Base-by-base conservation (phyloP, 2,888 invertebrate species). In the Drosophila ezoana region DNA sequence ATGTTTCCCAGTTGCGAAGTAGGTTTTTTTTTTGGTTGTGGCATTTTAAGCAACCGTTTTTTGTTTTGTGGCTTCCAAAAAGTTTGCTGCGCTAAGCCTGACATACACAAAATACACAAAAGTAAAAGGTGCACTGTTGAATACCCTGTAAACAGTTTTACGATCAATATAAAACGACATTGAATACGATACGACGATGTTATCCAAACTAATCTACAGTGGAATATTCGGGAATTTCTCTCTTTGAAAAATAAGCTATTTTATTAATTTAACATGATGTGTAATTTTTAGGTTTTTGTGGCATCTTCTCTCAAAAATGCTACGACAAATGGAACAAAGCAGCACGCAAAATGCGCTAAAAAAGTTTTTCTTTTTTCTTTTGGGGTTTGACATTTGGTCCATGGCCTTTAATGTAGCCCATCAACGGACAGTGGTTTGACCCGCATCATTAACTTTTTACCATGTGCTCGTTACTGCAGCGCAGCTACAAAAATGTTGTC, bases 361-460 rank as follows among this genome's bases (percentile, higher is more conserved):
- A 81, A 81, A 72, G 43, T 59, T 67, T 71, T 56, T 59, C 49
- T 49, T 53, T 32, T 47, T 49, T n/a, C 18, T 13, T 45, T 33
- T 60, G 68, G 65, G 64, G 75, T 80, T 88, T 83, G 88, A 86
- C 88, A 86, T 82, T 86, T 86, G 86, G 87, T 80, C 65, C 77
- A 66, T 44, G 75, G 79, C 58, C 48, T 63, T 80, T 70, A 48
- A 80, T 83, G 77, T 74, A 37, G 81, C 70, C 54, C 74, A 72
- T 76, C 67, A 74, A 41, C 65, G 59, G 63, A 74, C 75, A 40
- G 53, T 59, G 53, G 52, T 66, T 66, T 63, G 83, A 77, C 88
- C 86, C 88, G 88, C 86, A 83, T 87, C 83, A 83, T 83, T 83
- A 83, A 88, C 80, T 83, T 83, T 45, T 79, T 70, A 51, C 65